These are phyloP conservation scores for Sclerodermus sp. DNA, from an alignment of 2,888 invertebrate genomes.

Conservation along the genomic window DNA sequence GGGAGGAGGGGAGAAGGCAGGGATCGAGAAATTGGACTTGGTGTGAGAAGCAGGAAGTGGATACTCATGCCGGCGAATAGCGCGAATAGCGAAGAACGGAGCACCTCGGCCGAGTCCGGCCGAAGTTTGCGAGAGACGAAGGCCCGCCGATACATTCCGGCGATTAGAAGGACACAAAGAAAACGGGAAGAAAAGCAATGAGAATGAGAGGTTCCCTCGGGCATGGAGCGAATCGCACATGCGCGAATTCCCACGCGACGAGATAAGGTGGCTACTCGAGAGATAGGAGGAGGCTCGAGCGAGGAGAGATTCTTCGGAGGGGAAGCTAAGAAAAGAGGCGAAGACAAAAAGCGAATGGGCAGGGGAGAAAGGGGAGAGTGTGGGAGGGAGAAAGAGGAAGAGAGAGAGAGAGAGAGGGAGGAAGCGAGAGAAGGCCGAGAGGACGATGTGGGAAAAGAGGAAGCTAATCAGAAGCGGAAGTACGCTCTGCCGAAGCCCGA, in stretches of 20 bases:
- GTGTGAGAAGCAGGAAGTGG: not conserved
- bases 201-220: constrained; percentile 27
- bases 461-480: constrained; percentile 58
- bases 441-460: constrained; percentile 57
- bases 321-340: too few species aligned
- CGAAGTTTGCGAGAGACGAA: too few species aligned
- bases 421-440: constrained; percentile 8
- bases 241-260: constrained; percentile 41
- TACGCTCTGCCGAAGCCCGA: constrained; percentile 50
- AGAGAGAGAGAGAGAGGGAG: constrained; percentile 2
- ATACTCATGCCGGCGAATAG: too few species aligned
- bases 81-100: too few species aligned
- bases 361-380: not conserved
- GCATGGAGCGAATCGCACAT: constrained; percentile 26
- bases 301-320: constrained; percentile 12
- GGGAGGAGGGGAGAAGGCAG: not conserved
- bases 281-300: constrained; percentile 12
- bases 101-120: too few species aligned
- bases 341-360: too few species aligned
- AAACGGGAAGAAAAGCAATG: constrained; percentile 13
- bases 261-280: constrained; percentile 26
- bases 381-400: constrained; percentile 1
- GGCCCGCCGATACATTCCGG: not conserved
- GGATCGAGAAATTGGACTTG: not conserved
- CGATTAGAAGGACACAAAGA: not conserved